Evolutionary conservation across 2,888 invertebrate genomes (phyloP).

Genomic region (Philhelius pedissequus): DNA sequence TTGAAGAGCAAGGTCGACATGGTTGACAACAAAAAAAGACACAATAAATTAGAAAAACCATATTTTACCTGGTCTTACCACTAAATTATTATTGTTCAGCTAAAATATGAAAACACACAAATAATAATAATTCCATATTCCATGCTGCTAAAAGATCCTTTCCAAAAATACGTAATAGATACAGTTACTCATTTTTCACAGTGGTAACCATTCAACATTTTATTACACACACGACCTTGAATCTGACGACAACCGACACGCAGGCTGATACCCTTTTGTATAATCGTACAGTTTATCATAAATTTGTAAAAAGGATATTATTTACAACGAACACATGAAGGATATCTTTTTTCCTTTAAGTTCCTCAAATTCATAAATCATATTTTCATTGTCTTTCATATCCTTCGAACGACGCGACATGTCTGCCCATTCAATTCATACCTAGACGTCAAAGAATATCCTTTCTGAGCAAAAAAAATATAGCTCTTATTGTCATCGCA

Average conservation of each 20-base stretch:
- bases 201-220: slow-evolving; percentile 31
- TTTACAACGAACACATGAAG: not conserved
- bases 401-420: not conserved
- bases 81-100: slow-evolving; percentile 20
- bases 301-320: slow-evolving; percentile 51
- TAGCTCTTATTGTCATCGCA: not conserved
- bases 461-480: not conserved
- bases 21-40: not conserved
- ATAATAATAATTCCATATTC: slow-evolving; percentile 50
- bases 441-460: slow-evolving; percentile 4
- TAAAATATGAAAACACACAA: slow-evolving; percentile 29
- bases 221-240: slow-evolving; percentile 33
- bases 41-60: not conserved
- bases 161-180: not conserved
- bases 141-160: slow-evolving; percentile 28
- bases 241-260: not conserved
- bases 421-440: not conserved
- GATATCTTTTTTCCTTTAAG: not conserved
- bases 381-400: slow-evolving; percentile 32
- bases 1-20: slow-evolving; percentile 3
- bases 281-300: slow-evolving; percentile 53
- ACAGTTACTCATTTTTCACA: slow-evolving; percentile 8
- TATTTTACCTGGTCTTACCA: slow-evolving; percentile 35
- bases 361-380: slow-evolving; percentile 56
- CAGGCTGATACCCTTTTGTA: slow-evolving; percentile 62